phyloP scores from a whole-genome alignment of 2,797 vertebrate species.

The Lates japonicus region DNA sequence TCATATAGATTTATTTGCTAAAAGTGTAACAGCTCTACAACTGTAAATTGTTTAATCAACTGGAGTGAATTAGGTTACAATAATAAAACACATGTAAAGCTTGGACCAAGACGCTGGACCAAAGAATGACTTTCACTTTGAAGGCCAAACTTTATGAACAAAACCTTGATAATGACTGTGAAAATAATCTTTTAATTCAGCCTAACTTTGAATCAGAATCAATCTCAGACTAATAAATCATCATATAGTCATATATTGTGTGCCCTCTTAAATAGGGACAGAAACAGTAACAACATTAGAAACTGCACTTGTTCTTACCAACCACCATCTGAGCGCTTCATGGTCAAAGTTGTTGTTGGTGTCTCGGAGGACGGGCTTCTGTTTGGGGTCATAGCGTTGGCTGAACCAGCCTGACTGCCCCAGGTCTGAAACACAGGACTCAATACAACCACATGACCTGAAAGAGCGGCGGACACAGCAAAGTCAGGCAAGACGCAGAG shows the following conservation, averaged over 20 bases:
- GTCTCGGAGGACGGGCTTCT: constrained; percentile 77
- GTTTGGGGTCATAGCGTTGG: constrained; percentile 74
- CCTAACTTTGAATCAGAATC: not conserved
- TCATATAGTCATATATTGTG: not conserved
- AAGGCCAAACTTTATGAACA: not conserved
- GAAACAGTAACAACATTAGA: not conserved
- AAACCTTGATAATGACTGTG: not conserved
- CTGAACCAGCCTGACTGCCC: constrained; percentile 80
- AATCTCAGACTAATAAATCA: not conserved
- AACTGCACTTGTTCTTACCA: constrained; percentile 79
- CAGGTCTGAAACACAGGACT: constrained; percentile 77
- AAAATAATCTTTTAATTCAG: not conserved
- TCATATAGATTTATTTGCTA: not conserved
- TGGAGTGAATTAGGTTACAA: not conserved
- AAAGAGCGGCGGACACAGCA: not conserved
- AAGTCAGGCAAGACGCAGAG: constrained; percentile 13
- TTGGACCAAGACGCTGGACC: not conserved
- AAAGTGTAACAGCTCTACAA: not conserved
- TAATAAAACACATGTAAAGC: not conserved
- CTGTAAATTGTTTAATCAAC: not conserved
- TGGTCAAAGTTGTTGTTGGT: constrained; percentile 67
- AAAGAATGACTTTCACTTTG: not conserved
- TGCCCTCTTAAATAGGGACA: not conserved
- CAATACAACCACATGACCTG: constrained; percentile 78
- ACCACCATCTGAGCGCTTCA: constrained; percentile 81